A percentile compares a stretch with the other conserved stretches of the same genome.
These are phyloP conservation scores for Peromyscus eremicus DNA, from an alignment of 2,797 vertebrate genomes.

Conservation along the genomic window DNA sequence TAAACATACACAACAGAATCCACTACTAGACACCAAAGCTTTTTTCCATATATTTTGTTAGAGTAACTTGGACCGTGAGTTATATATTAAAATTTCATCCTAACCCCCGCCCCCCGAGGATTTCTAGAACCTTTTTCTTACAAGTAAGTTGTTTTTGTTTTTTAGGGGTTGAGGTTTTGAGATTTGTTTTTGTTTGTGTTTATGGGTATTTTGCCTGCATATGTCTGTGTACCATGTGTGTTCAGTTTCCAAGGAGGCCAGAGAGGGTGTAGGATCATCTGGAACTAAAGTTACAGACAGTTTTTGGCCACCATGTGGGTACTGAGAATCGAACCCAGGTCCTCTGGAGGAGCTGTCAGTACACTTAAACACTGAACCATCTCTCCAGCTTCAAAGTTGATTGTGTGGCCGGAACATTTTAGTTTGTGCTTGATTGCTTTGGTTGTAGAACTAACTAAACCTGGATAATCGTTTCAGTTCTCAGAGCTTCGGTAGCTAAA, in stretches of 20 bases:
- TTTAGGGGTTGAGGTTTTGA: not conserved
- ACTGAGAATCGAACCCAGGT: not conserved
- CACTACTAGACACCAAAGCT: not conserved
- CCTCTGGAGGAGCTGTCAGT: not conserved
- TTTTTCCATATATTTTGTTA: constrained; percentile 42
- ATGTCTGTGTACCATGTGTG: not conserved
- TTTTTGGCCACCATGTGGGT: not conserved
- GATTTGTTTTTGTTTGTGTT: not conserved
- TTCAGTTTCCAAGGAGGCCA: not conserved
- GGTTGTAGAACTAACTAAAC: constrained; percentile 30
- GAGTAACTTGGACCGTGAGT: constrained; percentile 31
- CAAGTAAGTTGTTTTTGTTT: constrained; percentile 3
- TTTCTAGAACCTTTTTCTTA: constrained; percentile 41
- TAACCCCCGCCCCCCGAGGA: not conserved
- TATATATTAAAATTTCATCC: constrained; percentile 51
- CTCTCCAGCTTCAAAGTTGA: not conserved
- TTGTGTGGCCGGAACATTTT: constrained; percentile 37
- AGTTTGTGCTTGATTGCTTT: constrained; percentile 54
- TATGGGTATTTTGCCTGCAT: not conserved
- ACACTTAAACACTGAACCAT: not conserved
- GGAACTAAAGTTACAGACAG: not conserved
- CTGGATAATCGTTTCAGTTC: constrained; percentile 3
- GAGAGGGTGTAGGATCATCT: not conserved
- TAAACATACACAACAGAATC: constrained; percentile 31
- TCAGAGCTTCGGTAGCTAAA: constrained; percentile 5